Evolutionary conservation across 2,113 vertebrate genomes (phyloP), one percentile per base, ranked within the genome.

Genomic region (Epinephelus cyanopodus): DNA sequence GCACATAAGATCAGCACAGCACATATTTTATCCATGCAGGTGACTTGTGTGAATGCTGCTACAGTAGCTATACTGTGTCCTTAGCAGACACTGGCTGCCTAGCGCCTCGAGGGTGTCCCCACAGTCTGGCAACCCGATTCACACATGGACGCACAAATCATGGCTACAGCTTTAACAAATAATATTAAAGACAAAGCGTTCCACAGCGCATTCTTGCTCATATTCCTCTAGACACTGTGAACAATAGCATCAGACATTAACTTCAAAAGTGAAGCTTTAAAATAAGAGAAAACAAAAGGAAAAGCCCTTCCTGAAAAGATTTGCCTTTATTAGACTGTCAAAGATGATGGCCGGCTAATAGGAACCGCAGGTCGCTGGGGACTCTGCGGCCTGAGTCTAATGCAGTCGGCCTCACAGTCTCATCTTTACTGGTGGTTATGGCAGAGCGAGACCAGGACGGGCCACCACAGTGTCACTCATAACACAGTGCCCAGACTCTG

Each of bases 261-360:
- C 67, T 82, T 89, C 71, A 81, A 64, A 89, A 84, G 68, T 69
- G 45, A 77, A 84, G 45, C 70, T 52, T 29, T 64, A 66, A 78
- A 81, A 80, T 47, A 42, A 70, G 60, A 33, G 54, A 90, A 90
- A 86, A 92, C 89, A 93, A 90, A 85, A 82, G 71, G 74, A 86
- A 87, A 89, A 74, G 53, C 63, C 69, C 64, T 86, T 86, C 80
- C 82, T 58, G 82, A 90, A 84, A 87, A 73, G 65, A 68, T 85
- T n/a, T 74, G 73, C 64, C 68, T 86, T 93, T 90, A 90, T 88
- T 92, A 82, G 73, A 87, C 85, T 92, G 90, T 92, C 88, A 91
- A 61, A 91, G 86, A 68, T 92, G 90, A 92, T 75, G 87, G 80
- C 71, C 18, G 5, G 71, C 84, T 91, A 87, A 89, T 88, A 86